A percentile compares a stretch with the other conserved stretches of the same genome.
These are phyloP conservation scores for Ormyrus rosae DNA, from an alignment of 2,888 invertebrate genomes.

Conservation along the genomic window DNA sequence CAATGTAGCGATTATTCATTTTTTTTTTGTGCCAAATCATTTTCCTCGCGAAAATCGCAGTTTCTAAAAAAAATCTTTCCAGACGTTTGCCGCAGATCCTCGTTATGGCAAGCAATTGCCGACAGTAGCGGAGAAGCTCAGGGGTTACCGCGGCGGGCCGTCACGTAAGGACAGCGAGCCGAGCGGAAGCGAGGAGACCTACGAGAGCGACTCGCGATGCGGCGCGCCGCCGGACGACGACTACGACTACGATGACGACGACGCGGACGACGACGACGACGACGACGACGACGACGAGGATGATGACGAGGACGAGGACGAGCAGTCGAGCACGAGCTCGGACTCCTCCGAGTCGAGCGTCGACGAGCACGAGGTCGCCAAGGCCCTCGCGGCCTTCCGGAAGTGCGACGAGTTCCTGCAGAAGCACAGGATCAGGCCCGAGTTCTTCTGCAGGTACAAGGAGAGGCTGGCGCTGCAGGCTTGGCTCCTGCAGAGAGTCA, in stretches of 20 bases:
- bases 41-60: no score
- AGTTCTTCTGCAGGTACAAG: constrained; percentile 86
- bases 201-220: constrained; percentile 41
- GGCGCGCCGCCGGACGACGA: constrained; percentile 17
- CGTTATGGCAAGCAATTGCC: not conserved
- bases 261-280: constrained; percentile 39
- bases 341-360: constrained; percentile 60
- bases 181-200: constrained; percentile 46
- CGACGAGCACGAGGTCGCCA: constrained; percentile 69
- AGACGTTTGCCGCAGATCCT: constrained; percentile 4
- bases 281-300: constrained; percentile 16
- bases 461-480: constrained; percentile 74
- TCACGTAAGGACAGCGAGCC: constrained; percentile 26
- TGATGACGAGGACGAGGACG: not conserved
- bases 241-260: constrained; percentile 42
- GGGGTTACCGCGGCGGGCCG: not conserved
- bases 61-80: no score
- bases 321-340: constrained; percentile 77
- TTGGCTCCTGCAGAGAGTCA: constrained; percentile 67
- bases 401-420: constrained; percentile 82
- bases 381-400: constrained; percentile 76
- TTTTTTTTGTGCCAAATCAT: no score
- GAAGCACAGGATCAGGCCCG: constrained; percentile 83
- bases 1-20: no score
- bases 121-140: not conserved